Evolutionary conservation across 2,888 invertebrate genomes (phyloP).

Genomic region (Epistrophella euchroma): DNA sequence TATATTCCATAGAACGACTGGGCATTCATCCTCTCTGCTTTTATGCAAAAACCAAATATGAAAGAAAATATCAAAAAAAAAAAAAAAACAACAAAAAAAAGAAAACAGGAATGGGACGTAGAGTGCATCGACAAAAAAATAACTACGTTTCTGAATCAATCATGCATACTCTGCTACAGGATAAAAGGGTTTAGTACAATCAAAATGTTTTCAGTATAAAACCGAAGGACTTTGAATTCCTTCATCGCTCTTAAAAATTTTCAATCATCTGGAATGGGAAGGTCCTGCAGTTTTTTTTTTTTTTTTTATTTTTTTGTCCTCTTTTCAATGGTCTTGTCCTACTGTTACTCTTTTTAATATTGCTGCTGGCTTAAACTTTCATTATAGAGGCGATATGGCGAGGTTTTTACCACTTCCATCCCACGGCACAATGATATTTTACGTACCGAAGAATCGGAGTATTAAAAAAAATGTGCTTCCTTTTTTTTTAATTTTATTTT

Average conservation of each 20-base stretch:
- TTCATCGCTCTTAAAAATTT: conserved; percentile 69
- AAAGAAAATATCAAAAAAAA: conserved; percentile 19
- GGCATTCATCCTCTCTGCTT: conserved; percentile 66
- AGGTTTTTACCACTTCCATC: conserved; percentile 17
- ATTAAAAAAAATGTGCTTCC: conserved; percentile 30
- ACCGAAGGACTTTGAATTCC: conserved; percentile 64
- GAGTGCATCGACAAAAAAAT: conserved; percentile 25
- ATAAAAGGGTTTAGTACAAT: conserved; percentile 66
- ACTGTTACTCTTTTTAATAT: conserved; percentile 37
- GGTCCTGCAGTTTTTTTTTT: conserved; percentile 17
- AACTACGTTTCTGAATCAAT: conserved; percentile 60
- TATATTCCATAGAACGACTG: conserved; percentile 58
- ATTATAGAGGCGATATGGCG: conserved; percentile 42
- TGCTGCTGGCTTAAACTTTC: conserved; percentile 46
- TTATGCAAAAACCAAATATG: conserved; percentile 72
- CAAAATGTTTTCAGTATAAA: conserved; percentile 68
- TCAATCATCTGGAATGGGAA: conserved; percentile 63
- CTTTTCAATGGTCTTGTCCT: conserved; percentile 45
- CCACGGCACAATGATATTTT: conserved; percentile 65
- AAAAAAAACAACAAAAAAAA: conserved; percentile 27
- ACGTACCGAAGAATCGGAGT: conserved; percentile 48
- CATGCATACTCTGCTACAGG: conserved; percentile 65
- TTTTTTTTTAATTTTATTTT: conserved; percentile 21
- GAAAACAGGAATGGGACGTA: conserved; percentile 23
- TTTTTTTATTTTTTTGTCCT: conserved; percentile 18